A percentile compares a stretch with the other conserved stretches of the same genome.
Conservation (phyloP, 1,140 invertebrate species). For the Drosophila triauraria region DNA sequence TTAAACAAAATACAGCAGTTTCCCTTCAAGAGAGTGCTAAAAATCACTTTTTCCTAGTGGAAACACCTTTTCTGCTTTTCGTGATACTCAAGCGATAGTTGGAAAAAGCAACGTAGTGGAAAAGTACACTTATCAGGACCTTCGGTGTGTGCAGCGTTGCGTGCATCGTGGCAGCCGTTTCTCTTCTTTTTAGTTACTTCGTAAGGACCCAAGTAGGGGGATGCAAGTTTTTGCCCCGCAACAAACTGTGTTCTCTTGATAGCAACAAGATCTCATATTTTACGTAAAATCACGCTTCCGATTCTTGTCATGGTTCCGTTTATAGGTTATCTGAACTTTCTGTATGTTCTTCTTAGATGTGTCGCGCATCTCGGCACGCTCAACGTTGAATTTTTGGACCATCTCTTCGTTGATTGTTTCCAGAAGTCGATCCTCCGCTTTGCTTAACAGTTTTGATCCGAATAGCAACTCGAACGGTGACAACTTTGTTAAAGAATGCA, state of each 20-base stretch:
- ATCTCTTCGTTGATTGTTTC: too few relatives aligned
- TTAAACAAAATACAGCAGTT: too few relatives aligned
- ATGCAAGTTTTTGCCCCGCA: background rate
- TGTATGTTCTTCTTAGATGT: background rate
- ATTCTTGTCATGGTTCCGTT: background rate
- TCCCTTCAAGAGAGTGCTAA: too few relatives aligned
- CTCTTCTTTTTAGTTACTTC: background rate
- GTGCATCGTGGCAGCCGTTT: background rate
- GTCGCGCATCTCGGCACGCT: background rate
- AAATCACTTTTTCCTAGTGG: too few relatives aligned
- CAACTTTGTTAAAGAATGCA: background rate
- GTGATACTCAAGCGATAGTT: too few relatives aligned
- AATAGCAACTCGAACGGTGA: background rate
- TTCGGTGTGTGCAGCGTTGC: background rate
- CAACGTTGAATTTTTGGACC: background rate
- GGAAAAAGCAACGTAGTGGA: too few relatives aligned
- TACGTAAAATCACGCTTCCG: background rate
- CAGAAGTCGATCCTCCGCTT: background rate
- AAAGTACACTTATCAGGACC: background rate
- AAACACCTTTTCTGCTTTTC: too few relatives aligned
- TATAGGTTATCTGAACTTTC: background rate
- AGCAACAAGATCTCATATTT: background rate
- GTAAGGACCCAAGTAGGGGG: background rate
- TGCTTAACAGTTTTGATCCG: background rate
- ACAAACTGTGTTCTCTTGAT: constrained; percentile 9